These are phyloP conservation scores for Thaumatotibia leucotreta DNA, from an alignment of 1,140 invertebrate species.

Conservation along the genomic window DNA sequence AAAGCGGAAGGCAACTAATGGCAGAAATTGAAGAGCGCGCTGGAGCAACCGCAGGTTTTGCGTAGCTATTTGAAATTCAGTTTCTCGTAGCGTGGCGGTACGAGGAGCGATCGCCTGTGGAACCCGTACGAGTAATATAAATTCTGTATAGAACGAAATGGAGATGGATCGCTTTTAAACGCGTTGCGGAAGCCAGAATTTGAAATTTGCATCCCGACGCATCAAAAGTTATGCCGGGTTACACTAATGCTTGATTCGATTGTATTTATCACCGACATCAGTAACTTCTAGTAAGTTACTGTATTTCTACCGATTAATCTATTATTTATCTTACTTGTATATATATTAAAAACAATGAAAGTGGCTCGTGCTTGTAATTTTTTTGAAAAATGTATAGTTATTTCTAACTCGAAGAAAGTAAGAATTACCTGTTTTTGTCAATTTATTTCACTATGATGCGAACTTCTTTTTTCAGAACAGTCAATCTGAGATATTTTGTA, in stretches of 20 bases:
- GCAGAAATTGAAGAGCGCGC: constrained; percentile 53
- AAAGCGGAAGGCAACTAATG: constrained; percentile 47
- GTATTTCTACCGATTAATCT: too few relatives aligned
- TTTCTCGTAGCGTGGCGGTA: constrained; percentile 41
- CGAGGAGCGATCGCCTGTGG: constrained; percentile 37
- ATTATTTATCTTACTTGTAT: too few relatives aligned
- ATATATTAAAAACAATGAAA: too few relatives aligned
- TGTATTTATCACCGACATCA: neutral
- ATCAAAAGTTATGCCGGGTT: constrained; percentile 30
- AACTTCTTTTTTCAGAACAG: too few relatives aligned
- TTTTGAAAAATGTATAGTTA: too few relatives aligned
- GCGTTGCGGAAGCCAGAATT: constrained; percentile 29
- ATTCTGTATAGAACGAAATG: constrained; percentile 33
- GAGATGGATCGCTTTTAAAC: constrained; percentile 43
- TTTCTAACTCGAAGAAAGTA: too few relatives aligned
- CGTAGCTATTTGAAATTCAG: constrained; percentile 59
- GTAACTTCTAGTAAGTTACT: too few relatives aligned
- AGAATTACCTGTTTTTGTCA: too few relatives aligned
- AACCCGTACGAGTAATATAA: constrained; percentile 30
- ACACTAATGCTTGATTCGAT: neutral
- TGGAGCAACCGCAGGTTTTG: constrained; percentile 59
- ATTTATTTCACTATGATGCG: too few relatives aligned
- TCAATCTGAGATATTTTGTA: too few relatives aligned
- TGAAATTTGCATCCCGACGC: constrained; percentile 33
- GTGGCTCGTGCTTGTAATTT: too few relatives aligned